A percentile compares a stretch with the other conserved stretches of the same genome.
Conservation (phyloP, 2,888 invertebrate species). For the Hirtodrosophila cameraria region DNA sequence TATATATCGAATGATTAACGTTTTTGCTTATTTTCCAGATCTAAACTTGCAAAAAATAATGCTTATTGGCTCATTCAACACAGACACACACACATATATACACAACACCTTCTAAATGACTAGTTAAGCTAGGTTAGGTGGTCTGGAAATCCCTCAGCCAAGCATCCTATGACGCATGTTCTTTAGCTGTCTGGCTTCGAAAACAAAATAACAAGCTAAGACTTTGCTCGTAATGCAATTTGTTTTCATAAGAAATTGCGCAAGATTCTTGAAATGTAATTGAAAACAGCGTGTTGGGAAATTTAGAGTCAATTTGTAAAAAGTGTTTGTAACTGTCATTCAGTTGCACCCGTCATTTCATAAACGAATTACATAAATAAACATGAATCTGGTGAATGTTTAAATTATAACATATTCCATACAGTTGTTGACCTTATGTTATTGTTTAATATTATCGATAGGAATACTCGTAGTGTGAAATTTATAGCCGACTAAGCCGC, state of each 20-base stretch:
- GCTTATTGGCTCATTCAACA: too few species aligned
- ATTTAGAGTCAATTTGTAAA: conserved; percentile 38
- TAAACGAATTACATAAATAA: conserved; percentile 1
- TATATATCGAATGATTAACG: too few species aligned
- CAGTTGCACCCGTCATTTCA: conserved; percentile 4
- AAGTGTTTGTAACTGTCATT: conserved; percentile 25
- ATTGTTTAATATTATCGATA: conserved; percentile 16
- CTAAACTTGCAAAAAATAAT: too few species aligned
- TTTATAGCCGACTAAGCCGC: conserved; percentile 21
- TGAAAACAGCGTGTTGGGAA: conserved; percentile 1
- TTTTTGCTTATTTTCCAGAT: too few species aligned
- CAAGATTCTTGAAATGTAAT: not conserved
- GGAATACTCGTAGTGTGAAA: conserved; percentile 55
- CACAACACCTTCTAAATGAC: conserved; percentile 22
- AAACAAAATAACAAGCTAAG: not conserved
- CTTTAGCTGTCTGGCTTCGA: conserved; percentile 1
- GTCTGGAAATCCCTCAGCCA: conserved; percentile 51
- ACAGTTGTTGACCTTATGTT: conserved; percentile 52
- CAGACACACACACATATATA: not conserved
- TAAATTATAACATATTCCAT: conserved; percentile 23
- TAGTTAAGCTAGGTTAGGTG: conserved; percentile 12
- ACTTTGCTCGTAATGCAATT: not conserved
- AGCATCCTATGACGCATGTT: conserved; percentile 32
- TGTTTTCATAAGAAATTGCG: not conserved
- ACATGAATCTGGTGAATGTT: conserved; percentile 32